Base-by-base conservation (phyloP, 2,888 invertebrate species). In the Ochropacha duplaris region DNA sequence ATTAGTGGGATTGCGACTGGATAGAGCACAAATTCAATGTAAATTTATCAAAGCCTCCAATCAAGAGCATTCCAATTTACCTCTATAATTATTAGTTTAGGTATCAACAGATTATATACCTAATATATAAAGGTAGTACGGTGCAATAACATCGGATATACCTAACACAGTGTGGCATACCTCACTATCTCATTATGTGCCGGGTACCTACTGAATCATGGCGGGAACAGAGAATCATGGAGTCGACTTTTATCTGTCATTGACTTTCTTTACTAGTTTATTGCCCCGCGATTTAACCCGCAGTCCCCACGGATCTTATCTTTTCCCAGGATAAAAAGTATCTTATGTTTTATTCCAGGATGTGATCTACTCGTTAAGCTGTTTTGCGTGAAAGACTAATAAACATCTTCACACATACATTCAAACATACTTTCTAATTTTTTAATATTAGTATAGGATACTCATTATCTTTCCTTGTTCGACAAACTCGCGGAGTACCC, bases 101-200 rank as follows among this genome's bases (percentile, higher is more conserved):
- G n/a, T n/a, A n/a, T n/a, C n/a, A 44, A 6, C 19, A 19, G 44
- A 6, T 44, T 44, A 44, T 44, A 19, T 44, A n/a, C n/a, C n/a
- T n/a, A 44, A 19, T 44, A 44, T 19, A 44, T 44, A 44, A 44
- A 9, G 16, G 19, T 16, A 9, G 14, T 44, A 64, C 66, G 51
- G 28, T 58, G 65, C 74, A 70, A 77, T 74, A 74, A 72, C 71
- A 63, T 58, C 59, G 59, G 58, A 59, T 60, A 57, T 4, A 5
- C 11, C 8, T 68, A 64, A 64, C 61, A 59, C 57, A 66, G 64
- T 65, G 55, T 58, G 49, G 59, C 62, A 74, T 69, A 76, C 74
- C 76, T 70, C 69, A 79, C 81, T 81, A 83, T 87, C 86, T 87
- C 86, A 89, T 89, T 86, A 87, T 88, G 81, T 83, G 69, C 72